These are phyloP conservation scores for Heliconius hortense DNA, from an alignment of 2,888 invertebrate species.

Conservation along the genomic window DNA sequence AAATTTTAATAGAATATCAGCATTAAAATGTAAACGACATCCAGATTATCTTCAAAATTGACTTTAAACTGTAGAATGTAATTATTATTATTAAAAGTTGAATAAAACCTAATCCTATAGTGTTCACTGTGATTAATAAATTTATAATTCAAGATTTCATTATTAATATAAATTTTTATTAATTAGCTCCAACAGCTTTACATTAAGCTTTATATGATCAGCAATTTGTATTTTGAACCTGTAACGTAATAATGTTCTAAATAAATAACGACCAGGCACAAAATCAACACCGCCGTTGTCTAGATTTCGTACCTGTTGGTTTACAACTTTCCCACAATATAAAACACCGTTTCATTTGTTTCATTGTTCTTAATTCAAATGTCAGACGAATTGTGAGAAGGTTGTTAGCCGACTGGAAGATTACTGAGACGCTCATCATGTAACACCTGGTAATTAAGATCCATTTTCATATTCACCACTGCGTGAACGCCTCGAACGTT, in stretches of 20 bases:
- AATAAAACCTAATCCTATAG: slow-evolving; percentile 43
- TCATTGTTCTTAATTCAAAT: slow-evolving; percentile 5
- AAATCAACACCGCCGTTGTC: slow-evolving; percentile 36
- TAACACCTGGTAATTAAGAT: slow-evolving; percentile 43
- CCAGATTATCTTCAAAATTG: slow-evolving; percentile 40
- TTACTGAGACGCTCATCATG: slow-evolving; percentile 42
- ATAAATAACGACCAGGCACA: slow-evolving; percentile 40
- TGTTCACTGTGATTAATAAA: slow-evolving; percentile 43
- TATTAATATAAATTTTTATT: slow-evolving; percentile 39
- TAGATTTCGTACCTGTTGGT: slow-evolving; percentile 31
- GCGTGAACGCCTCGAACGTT: slow-evolving; percentile 45
- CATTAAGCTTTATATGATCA: slow-evolving; percentile 33
- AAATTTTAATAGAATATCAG: slow-evolving; percentile 43
- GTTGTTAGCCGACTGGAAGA: slow-evolving; percentile 45
- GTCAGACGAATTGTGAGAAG: slow-evolving; percentile 21
- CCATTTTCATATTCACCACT: slow-evolving; percentile 45
- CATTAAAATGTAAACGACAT: slow-evolving; percentile 40
- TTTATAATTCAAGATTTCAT: slow-evolving; percentile 40
- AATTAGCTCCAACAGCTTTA: slow-evolving; percentile 40
- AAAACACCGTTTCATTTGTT: not conserved
- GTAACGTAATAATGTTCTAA: slow-evolving; percentile 23
- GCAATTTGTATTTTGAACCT: slow-evolving; percentile 34
- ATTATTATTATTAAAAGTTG: slow-evolving; percentile 35
- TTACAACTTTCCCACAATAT: slow-evolving; percentile 29
- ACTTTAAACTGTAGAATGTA: slow-evolving; percentile 40